Conservation (phyloP, 2,113 vertebrate species). For the Drymodes brunneopygia region DNA sequence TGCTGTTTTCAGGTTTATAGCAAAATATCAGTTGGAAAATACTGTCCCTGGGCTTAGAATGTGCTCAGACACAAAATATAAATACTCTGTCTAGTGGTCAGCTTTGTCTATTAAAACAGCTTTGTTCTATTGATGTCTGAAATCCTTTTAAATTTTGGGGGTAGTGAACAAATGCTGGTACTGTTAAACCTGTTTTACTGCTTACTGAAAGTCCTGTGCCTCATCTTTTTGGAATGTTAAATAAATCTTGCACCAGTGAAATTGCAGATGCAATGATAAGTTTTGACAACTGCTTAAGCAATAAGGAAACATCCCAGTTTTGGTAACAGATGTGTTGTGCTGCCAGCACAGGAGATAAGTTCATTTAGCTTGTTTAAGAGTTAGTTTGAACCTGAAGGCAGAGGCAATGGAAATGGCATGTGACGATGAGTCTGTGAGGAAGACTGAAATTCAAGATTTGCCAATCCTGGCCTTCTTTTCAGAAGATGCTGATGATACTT, state of each 20-base stretch:
- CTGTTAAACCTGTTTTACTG: not conserved
- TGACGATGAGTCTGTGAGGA: not conserved
- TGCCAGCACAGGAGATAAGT: not conserved
- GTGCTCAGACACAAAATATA: not conserved
- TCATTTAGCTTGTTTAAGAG: not conserved
- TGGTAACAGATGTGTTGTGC: not conserved
- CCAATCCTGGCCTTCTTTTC: not conserved
- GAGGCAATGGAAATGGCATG: rapidly evolving
- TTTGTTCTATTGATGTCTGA: not conserved
- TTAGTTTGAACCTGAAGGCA: not conserved
- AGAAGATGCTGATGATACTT: not conserved
- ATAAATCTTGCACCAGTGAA: not conserved
- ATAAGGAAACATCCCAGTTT: not conserved
- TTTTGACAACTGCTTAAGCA: not conserved
- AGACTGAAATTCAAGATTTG: not conserved
- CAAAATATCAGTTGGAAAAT: not conserved
- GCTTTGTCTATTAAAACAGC: not conserved
- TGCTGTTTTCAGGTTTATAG: not conserved
- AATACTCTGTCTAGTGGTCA: not conserved
- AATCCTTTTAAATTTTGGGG: not conserved
- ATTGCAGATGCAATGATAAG: not conserved
- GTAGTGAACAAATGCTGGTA: not conserved
- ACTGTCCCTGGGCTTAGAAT: not conserved
- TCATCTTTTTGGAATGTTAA: not conserved
- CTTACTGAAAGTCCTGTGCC: not conserved